Evolutionary conservation across 2,888 invertebrate species (phyloP).

Genomic region (Agriopis leucophaearia): DNA sequence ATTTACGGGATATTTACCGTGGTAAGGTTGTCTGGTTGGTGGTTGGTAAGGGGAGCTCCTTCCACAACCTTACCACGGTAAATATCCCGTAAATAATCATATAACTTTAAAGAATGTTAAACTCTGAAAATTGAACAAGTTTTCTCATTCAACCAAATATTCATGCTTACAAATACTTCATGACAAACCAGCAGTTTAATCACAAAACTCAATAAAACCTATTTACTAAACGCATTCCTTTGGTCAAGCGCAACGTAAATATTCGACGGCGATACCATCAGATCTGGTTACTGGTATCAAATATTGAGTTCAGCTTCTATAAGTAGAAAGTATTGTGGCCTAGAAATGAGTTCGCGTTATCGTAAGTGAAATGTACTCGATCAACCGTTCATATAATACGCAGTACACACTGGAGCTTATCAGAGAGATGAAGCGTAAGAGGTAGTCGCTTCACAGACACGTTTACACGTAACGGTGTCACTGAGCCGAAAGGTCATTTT

Average conservation of each 20-base stretch:
- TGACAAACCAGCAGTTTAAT: constrained; percentile 1
- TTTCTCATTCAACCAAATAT: neutral
- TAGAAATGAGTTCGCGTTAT: constrained; percentile 44
- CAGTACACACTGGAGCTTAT: neutral
- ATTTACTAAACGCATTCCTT: constrained; percentile 27
- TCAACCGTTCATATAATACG: constrained; percentile 37
- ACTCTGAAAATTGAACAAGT: neutral
- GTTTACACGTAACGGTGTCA: too few species aligned
- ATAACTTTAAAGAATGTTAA: too few species aligned
- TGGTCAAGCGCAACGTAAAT: constrained; percentile 36
- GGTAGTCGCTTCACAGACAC: neutral
- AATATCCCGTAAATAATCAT: too few species aligned
- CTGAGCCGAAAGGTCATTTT: too few species aligned
- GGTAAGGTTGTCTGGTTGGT: too few species aligned
- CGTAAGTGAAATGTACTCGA: constrained; percentile 48
- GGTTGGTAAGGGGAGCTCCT: too few species aligned
- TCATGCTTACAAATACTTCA: neutral
- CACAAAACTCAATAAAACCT: constrained; percentile 17
- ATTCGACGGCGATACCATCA: constrained; percentile 36
- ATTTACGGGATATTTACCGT: too few species aligned
- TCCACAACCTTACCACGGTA: too few species aligned
- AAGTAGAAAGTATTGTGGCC: constrained; percentile 47
- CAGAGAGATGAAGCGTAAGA: neutral
- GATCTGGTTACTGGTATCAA: constrained; percentile 27
- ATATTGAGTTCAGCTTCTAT: constrained; percentile 38